Conservation (phyloP, 2,797 vertebrate genomes). For the Bucorvus abyssinicus region DNA sequence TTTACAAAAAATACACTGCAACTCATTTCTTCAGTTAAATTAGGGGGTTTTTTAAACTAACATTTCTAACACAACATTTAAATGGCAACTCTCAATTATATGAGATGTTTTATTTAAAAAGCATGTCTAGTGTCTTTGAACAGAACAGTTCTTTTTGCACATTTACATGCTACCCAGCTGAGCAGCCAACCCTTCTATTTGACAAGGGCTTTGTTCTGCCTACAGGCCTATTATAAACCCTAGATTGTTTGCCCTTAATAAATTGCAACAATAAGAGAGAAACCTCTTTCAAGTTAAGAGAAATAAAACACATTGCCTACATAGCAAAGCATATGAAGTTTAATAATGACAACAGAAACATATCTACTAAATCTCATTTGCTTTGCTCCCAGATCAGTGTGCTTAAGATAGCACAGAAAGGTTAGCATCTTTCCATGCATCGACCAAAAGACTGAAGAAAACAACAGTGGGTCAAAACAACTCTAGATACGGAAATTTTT, state of each 20-base stretch:
- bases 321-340: constrained; percentile 34
- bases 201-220: constrained; percentile 72
- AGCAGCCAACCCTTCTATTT: constrained; percentile 68
- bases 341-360: constrained; percentile 56
- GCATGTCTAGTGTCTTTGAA: constrained; percentile 61
- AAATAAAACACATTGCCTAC: constrained; percentile 43
- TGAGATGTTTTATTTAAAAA: constrained; percentile 71
- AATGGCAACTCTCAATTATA: constrained; percentile 63
- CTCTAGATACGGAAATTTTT: background rate
- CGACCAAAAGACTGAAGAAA: constrained; percentile 26
- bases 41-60: constrained; percentile 41
- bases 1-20: constrained; percentile 11
- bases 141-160: constrained; percentile 53
- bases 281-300: constrained; percentile 66
- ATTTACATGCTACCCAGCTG: constrained; percentile 69
- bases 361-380: constrained; percentile 50
- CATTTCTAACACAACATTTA: constrained; percentile 47
- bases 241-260: constrained; percentile 70
- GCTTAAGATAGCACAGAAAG: constrained; percentile 28
- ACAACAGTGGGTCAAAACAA: background rate
- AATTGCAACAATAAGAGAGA: constrained; percentile 68
- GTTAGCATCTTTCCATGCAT: constrained; percentile 27
- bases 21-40: constrained; percentile 33
- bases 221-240: constrained; percentile 65
- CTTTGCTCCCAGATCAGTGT: constrained; percentile 30